Evolutionary conservation across 2,888 invertebrate genomes (phyloP), one percentile per base, ranked within the genome.

Genomic region (Volucella zonaria): DNA sequence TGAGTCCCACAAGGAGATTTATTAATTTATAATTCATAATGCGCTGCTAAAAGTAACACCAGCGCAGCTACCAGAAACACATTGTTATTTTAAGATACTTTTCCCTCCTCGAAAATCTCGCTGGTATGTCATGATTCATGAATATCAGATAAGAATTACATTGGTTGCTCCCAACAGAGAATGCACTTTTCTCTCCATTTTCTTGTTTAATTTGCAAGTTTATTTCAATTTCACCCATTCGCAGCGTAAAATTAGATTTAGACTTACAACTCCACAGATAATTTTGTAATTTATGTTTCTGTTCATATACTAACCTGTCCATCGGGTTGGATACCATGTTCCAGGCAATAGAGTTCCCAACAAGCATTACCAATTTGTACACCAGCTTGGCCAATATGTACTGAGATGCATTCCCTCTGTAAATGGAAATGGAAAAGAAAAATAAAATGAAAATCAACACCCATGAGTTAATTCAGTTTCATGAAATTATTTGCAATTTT

Each of bases 361-460:
- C 96, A 96, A 61, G 96, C 96, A 88, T 96, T 96, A 89, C 96
- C 96, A 92, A 96, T 96, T 93, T 96, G 96, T 85, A 96, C 96
- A 81, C 96, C 96, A 79, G 96, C 96, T 91, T 96, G 96, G 73
- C 96, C 96, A 90, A 96, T 95, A 92, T 96, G 96, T 89, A 96
- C 95, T 77, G 96, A 96, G 92, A 96, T 96, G 91, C 96, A 96
- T 94, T 96, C 96, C 93, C 96, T 95, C 96, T 96, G 93, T 38
- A 70, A 79, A 62, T 47, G 64, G 49, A 70, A 79, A 62, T 47
- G 64, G 49, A 66, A 66, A 59, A 23, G 42, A 51, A 56, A 59
- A 64, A 52, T 18, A 74, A 58, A 68, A 66, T 64, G 31, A 70
- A 82, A 85, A 68, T 74, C 66, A 82, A 82, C 62, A 64, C 51